Evolutionary conservation across 2,113 vertebrate species (phyloP), one percentile per base, ranked within the genome.

Genomic region (Lamprologus callipterus): DNA sequence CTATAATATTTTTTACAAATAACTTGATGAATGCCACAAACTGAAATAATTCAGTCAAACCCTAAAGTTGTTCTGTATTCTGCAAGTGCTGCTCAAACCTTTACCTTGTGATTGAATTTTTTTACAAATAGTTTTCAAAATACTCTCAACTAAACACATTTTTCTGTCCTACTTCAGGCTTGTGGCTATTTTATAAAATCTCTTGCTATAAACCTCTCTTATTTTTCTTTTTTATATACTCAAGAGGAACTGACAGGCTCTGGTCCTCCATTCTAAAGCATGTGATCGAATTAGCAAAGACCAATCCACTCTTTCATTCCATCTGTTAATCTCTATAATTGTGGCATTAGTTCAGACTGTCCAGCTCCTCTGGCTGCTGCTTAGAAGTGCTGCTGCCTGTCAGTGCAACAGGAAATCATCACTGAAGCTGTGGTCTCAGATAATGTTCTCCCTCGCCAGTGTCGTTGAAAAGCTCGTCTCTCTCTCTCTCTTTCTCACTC

Each of bases 351-450:
- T 81, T 88, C 40, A 65, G 82, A 65, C 57, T n/a, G 21, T 85
- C 19, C 80, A 93, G 91, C 87, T 85, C 88, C 78, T 90, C 81
- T 45, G 68, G 82, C 82, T 91, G 88, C 79, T 93, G 85, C 88
- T 79, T 42, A 28, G 51, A 87, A 91, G 86, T 88, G 88, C 35
- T 85, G 85, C 81, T 81, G 89, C 80, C 68, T 81, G 83, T 91
- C 85, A 84, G 88, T 80, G 79, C 68, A 88, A 94, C 90, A 93
- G 94, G 88, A 94, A 95, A 89, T 86, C 60, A 85, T 90, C 87
- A 65, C 83, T 82, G 81, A 89, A 80, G 93, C 91, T 84, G 70
- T 31, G 81, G 87, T 89, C 79, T 28, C 75, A 80, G 87, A 93
- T 92, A 86, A 90, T 89, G 82, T 80, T 90, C 88, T 87, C 58